These are phyloP conservation scores for Cololabis saira DNA, from an alignment of 2,113 vertebrate species.

Conservation along the genomic window DNA sequence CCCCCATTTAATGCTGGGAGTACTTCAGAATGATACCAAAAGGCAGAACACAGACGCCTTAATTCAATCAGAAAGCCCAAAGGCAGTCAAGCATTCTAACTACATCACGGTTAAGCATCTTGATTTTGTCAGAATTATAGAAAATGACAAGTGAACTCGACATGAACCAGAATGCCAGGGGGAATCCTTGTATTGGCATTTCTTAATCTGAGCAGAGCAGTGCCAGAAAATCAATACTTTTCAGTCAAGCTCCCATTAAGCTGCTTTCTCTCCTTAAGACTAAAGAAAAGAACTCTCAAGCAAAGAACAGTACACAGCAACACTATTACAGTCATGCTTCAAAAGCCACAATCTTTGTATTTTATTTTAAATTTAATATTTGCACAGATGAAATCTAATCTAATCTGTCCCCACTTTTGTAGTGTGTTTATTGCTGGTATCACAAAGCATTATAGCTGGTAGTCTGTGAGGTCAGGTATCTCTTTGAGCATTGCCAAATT, in stretches of 20 bases:
- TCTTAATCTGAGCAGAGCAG: conserved; percentile 92
- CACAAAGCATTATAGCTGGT: no score
- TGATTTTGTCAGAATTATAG: conserved; percentile 92
- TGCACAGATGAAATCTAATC: no score
- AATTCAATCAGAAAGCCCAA: conserved; percentile 78
- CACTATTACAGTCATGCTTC: no score
- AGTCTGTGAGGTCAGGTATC: no score
- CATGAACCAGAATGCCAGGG: conserved; percentile 91
- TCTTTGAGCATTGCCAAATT: no score
- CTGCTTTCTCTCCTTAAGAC: conserved; percentile 84
- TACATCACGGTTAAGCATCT: conserved; percentile 90
- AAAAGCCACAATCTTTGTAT: no score
- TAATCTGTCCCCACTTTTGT: no score
- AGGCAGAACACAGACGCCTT: conserved; percentile 70
- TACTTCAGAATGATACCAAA: conserved; percentile 72
- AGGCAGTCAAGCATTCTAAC: conserved; percentile 78
- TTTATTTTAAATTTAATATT: no score
- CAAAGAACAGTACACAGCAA: not conserved
- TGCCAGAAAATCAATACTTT: conserved; percentile 96
- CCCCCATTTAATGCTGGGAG: conserved; percentile 62
- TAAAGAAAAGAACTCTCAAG: conserved; percentile 33
- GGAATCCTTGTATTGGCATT: conserved; percentile 97
- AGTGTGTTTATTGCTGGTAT: no score
- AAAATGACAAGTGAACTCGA: conserved; percentile 98
- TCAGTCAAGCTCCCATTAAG: conserved; percentile 85